Base-by-base conservation (phyloP, 2,113 vertebrate genomes). In the Rattus rattus region DNA sequence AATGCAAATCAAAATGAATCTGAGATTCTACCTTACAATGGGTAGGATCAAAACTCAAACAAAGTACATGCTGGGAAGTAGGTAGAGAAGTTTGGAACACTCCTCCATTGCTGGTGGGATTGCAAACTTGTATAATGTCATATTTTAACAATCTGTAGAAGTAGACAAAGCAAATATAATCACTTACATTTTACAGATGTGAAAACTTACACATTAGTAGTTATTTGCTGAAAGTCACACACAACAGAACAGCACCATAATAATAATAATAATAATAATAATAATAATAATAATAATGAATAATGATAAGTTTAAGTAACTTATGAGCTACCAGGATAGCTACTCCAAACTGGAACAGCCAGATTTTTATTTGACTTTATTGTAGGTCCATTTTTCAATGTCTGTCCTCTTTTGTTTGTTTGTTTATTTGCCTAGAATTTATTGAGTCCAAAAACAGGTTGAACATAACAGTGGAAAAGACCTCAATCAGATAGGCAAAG, bases 401-500 rank as follows among this genome's bases (percentile, higher is more conserved):
- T 65, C 7, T 76, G 28, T 84, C n/a, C 43, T n/a, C 36, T 19
- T 10, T 54, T 76, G 47, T 77, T 69, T 67, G 3, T 16, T 69
- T 33, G 4, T 13, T 49, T 86, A 43, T 84, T 96, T 59, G 54
- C 30, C 56, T 88, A 43, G 49, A 85, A 65, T 52, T 91, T 73
- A 85, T 92, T 94, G 28, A 67, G 95, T 92, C n/a, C 59, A 94
- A 36, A 88, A 93, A 95, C n/a, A 94, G 95, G 67, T 59, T 73
- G 30, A 93, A 79, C 30, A 69, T 47, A 87, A 43, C 80, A 56
- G 33, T 69, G 75, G 67, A 87, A 95, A 96, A 95, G 73, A 95
- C 94, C 75, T 91, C 84, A 92, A 87, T 83, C 73, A 92, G 80
- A 69, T 90, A 89, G 96, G 72, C 61, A 86, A 67, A 28, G 77